Evolutionary conservation across 2,797 vertebrate genomes (phyloP).

Genomic region (Sitta carolinensis): DNA sequence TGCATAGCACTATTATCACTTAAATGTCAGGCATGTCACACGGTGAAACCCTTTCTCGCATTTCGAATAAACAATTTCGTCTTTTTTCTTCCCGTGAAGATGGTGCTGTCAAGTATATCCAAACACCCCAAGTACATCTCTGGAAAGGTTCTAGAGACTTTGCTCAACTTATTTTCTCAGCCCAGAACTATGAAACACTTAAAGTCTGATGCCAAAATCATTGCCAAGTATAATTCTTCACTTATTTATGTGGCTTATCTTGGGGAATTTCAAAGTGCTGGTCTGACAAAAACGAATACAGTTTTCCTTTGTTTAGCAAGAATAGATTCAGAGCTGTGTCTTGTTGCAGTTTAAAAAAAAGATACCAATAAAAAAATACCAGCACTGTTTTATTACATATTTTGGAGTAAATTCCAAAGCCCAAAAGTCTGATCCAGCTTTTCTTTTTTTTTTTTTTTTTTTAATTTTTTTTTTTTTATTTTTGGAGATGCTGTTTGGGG

Average conservation of each 20-base stretch:
- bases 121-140: slow-evolving; percentile 36
- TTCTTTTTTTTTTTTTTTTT: background rate
- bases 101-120: slow-evolving; percentile 56
- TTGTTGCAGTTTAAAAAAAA: background rate
- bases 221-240: slow-evolving; percentile 60
- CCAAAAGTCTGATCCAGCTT: background rate
- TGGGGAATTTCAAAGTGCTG: slow-evolving; percentile 58
- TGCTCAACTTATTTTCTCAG: slow-evolving; percentile 66
- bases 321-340: slow-evolving; percentile 33
- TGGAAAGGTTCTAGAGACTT: slow-evolving; percentile 58
- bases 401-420: background rate
- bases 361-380: background rate
- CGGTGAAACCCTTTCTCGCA: slow-evolving; percentile 38
- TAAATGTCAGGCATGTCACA: slow-evolving; percentile 56
- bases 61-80: slow-evolving; percentile 43
- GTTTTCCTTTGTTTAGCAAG: slow-evolving; percentile 41
- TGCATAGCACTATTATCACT: slow-evolving; percentile 32
- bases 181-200: slow-evolving; percentile 47
- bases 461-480: too few relatives aligned
- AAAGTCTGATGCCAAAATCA: slow-evolving; percentile 45
- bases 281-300: slow-evolving; percentile 30
- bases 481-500: background rate
- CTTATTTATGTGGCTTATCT: slow-evolving; percentile 61
- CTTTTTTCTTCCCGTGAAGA: slow-evolving; percentile 31
- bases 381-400: background rate